phyloP scores from a whole-genome alignment of 1,140 invertebrate genomes.

The Bombus waltoni region DNA sequence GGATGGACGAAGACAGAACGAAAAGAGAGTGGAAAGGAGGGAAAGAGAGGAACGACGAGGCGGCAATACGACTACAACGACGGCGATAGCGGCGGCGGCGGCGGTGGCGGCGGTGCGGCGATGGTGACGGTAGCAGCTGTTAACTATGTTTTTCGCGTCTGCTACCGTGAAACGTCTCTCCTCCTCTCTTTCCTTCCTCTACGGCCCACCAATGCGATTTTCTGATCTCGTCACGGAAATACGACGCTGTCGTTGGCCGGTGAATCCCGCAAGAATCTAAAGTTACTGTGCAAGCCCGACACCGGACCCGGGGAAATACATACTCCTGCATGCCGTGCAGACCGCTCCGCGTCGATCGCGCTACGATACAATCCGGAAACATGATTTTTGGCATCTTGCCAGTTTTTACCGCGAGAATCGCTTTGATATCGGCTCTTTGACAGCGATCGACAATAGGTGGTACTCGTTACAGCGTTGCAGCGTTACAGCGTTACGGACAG shows the following conservation, averaged over 20 bases:
- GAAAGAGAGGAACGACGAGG: background rate
- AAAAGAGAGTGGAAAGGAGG: background rate
- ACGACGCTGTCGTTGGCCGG: conserved; percentile 48
- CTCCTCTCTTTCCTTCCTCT: background rate
- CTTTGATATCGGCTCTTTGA: background rate
- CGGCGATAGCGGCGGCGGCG: conserved; percentile 56
- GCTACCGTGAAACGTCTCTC: conserved; percentile 61
- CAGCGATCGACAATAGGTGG: background rate
- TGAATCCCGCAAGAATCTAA: conserved; percentile 48
- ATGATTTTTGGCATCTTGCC: background rate
- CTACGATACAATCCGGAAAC: conserved; percentile 6
- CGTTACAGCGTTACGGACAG: background rate
- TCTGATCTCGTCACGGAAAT: conserved; percentile 48
- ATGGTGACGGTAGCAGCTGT: conserved; percentile 68
- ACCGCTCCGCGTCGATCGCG: background rate
- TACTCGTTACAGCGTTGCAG: background rate
- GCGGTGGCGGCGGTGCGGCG: conserved; percentile 36
- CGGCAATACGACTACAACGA: conserved; percentile 23
- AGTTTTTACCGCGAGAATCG: background rate
- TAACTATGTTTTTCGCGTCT: conserved; percentile 77
- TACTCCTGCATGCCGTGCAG: background rate
- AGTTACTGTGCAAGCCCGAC: conserved; percentile 18
- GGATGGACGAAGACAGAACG: background rate
- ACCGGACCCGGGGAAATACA: background rate
- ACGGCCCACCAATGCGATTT: conserved; percentile 33